phyloP scores from a whole-genome alignment of 2,113 vertebrate genomes.

The Hippoglossus stenolepis region DNA sequence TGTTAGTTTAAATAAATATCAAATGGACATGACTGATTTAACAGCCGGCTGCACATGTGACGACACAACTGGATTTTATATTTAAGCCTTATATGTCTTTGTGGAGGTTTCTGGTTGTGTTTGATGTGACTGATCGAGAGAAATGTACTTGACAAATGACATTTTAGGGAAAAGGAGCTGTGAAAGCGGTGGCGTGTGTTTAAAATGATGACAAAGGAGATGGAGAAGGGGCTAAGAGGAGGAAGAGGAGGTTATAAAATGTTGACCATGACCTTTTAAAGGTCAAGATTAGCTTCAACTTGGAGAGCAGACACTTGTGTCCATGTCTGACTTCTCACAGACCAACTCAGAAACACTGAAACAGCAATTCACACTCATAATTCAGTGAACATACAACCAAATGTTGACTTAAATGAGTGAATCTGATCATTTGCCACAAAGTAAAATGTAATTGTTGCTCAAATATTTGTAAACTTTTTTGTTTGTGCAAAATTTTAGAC shows the following conservation, averaged over 20 bases:
- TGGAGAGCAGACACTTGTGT: slow-evolving; percentile 18
- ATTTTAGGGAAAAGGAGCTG: slow-evolving; percentile 36
- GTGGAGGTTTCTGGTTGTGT: slow-evolving; percentile 12
- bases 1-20: slow-evolving; percentile 27
- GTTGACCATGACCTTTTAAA: slow-evolving; percentile 52
- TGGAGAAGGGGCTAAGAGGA: neutral
- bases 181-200: slow-evolving; percentile 12
- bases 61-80: neutral
- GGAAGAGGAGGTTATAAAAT: slow-evolving; percentile 24
- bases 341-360: neutral
- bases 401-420: too few species aligned
- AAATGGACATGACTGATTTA: neutral
- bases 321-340: slow-evolving; percentile 13
- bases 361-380: neutral
- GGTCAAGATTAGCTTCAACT: slow-evolving; percentile 52
- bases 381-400: too few species aligned
- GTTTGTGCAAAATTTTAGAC: neutral
- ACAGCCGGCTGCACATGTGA: neutral
- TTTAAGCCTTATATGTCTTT: slow-evolving; percentile 1
- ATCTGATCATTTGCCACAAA: too few species aligned
- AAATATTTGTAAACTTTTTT: too few species aligned
- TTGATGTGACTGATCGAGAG: neutral
- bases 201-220: neutral
- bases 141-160: slow-evolving; percentile 22
- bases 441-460: too few species aligned